Base-by-base conservation (phyloP, 2,888 invertebrate species). In the Amiota minor region DNA sequence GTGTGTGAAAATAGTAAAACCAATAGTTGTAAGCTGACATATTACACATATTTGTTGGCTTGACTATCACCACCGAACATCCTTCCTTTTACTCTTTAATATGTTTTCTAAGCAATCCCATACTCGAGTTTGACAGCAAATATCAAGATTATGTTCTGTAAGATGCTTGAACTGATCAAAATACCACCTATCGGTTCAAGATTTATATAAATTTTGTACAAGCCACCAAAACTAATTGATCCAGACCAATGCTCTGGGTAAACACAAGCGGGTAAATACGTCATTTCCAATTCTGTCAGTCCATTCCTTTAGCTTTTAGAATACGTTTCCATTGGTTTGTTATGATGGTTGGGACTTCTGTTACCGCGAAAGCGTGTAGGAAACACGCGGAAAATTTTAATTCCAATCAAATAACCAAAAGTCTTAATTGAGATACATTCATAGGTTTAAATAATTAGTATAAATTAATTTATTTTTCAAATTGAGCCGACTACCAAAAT, bases 51-150 rank as follows among this genome's bases (percentile, higher is more conserved):
- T n/a, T 20, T 47, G 49, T 18, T 16, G 65, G 65, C 14, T 49
- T 65, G 2, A 65, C 12, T 9, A 18, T 9, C 47, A 47, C 46
- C 18, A 65, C 20, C 1, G 47, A 16, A 65, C 20, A 3, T n/a
- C 12, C 45, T 65, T 65, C 10, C 11, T 18, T 14, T 49, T 49
- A 14, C 65, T 12, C 16, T 47, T 49, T 20, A 18, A 20, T 12
- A 65, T 1, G 1, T 65, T 65, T 10, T 65, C 18, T 49, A 65
- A 18, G 45, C 65, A 65, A 20, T 65, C 10, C 65, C 65, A 65
- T 11, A 65, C 46, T 18, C 49, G 49, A 10, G 9, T 18, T 11
- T 49, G 65, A 11, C 59, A 47, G 10, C 46, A 47, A n/a, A 65
- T 16, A 11, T 65, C 18, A 2, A 65, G 10, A 49, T 65, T 11